Evolutionary conservation across 2,888 invertebrate genomes (phyloP), one percentile per base, ranked within the genome.

Genomic region (Lepetodrilus schrolli): DNA sequence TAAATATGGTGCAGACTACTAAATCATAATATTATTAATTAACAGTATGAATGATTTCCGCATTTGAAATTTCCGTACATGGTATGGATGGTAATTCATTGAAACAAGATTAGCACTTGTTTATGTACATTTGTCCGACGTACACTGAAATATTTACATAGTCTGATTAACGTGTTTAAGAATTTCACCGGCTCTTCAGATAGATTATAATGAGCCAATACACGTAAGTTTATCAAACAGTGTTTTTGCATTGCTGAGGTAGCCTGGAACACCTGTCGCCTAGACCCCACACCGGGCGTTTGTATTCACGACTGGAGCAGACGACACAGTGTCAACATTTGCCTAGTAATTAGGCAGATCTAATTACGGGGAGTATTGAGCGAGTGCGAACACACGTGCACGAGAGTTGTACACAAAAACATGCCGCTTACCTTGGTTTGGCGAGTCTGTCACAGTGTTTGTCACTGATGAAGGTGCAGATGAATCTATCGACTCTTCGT

Each of bases 251-350:
- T 34, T n/a, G 26, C 10, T 17, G 30, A 58, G 58, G 58, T 58
- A 58, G 30, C 21, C 2, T n/a, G 20, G 30, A 23, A 30, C 58
- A 58, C 68, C 68, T 68, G 68, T 43, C 43, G 47, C 26, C 10
- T 26, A n/a, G 68, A 43, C 34, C 38, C 36, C 38, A 20, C 38
- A 66, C 38, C 47, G 48, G 26, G 26, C 37, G 34, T 26, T 17
- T n/a, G 13, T 23, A 68, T 47, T 23, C 38, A 26, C 68, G 26
- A 43, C 47, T 66, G 20, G 20, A 47, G 30, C 30, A 68, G 68
- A 68, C 68, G 68, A 68, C 68, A 68, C n/a, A 47, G 23, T 26
- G 47, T 47, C 43, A 68, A 68, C 43, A 68, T 68, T 68, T 68
- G 30, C 43, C 47, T 26, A 17, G 68, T 43, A 68, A 68, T 68